Percentiles rank a stretch among this genome's conserved stretches.
Conservation (phyloP, 2,113 vertebrate species). For the Alouatta palliata region DNA sequence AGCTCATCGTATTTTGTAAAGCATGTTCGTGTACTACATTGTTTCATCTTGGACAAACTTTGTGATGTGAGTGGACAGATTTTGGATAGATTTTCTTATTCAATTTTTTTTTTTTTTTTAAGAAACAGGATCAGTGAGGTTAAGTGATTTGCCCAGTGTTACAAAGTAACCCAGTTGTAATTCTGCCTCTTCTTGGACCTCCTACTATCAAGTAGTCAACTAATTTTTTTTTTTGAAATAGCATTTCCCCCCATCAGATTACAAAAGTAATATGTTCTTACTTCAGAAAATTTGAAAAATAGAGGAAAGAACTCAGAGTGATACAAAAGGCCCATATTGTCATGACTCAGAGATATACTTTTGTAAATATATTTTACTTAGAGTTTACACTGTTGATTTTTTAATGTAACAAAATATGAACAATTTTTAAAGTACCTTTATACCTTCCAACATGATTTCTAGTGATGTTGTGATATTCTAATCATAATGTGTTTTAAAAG, state of each 20-base stretch:
- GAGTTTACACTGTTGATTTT: not conserved
- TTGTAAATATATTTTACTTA: not conserved
- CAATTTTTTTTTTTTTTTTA: not conserved
- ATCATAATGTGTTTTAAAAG: not conserved
- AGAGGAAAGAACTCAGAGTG: not conserved
- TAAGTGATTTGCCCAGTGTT: not conserved
- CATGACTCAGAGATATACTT: not conserved
- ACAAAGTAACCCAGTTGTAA: not conserved
- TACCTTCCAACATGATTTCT: not conserved
- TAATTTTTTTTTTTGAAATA: not conserved
- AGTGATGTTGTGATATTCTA: not conserved
- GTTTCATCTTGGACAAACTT: not conserved
- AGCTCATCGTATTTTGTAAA: not conserved
- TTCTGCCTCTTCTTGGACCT: not conserved
- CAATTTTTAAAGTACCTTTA: not conserved
- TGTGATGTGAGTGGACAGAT: not conserved
- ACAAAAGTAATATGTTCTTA: not conserved
- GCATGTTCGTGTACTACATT: not conserved
- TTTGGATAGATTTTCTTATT: constrained; percentile 28
- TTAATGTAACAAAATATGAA: not conserved
- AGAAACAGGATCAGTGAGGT: not conserved
- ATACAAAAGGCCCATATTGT: not conserved
- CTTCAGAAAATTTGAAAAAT: not conserved
- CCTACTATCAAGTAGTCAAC: not conserved
- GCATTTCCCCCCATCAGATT: not conserved